Evolutionary conservation across 2,113 vertebrate genomes (phyloP), one percentile per base, ranked within the genome.

Genomic region (Esox niger): DNA sequence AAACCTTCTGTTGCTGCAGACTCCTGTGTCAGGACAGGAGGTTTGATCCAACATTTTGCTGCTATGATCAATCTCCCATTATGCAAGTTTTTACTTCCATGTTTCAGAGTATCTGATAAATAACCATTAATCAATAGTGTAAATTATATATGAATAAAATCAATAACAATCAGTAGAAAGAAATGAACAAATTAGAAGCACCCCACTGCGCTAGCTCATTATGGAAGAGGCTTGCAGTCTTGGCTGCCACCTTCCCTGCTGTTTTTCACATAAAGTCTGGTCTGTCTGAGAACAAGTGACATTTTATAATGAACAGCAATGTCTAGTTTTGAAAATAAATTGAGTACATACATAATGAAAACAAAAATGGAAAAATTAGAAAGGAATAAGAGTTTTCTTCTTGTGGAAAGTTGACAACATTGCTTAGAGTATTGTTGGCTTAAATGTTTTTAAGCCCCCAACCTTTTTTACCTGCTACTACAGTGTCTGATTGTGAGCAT

Each of bases 21-120:
- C 63, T 62, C 43, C 30, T 23, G n/a, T n/a, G n/a, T 70, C 60
- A 57, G 64, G 64, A 62, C 58, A 23, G 59, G 20, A 61, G 38
- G 60, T 27, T 4, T 9, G 47, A 21, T 21, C 2, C 20, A 52
- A 52, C n/a, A 52, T 52, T 23, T 21, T 52, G 47, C 47, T 23
- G n/a, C 1, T 52, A 6, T 38, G 11, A 38, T n/a, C n/a, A n/a
- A n/a, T n/a, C n/a, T n/a, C n/a, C n/a, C n/a, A n/a, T n/a, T n/a
- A n/a, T n/a, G n/a, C n/a, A n/a, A n/a, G n/a, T n/a, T n/a, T n/a
- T n/a, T n/a, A n/a, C n/a, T n/a, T n/a, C n/a, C n/a, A n/a, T n/a
- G n/a, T n/a, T n/a, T n/a, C n/a, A n/a, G n/a, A n/a, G n/a, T n/a
- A n/a, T n/a, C n/a, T n/a, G n/a, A n/a, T n/a, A n/a, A n/a, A n/a